Conservation (phyloP, 2,888 invertebrate species). For the Eugnorisma glareosa region DNA sequence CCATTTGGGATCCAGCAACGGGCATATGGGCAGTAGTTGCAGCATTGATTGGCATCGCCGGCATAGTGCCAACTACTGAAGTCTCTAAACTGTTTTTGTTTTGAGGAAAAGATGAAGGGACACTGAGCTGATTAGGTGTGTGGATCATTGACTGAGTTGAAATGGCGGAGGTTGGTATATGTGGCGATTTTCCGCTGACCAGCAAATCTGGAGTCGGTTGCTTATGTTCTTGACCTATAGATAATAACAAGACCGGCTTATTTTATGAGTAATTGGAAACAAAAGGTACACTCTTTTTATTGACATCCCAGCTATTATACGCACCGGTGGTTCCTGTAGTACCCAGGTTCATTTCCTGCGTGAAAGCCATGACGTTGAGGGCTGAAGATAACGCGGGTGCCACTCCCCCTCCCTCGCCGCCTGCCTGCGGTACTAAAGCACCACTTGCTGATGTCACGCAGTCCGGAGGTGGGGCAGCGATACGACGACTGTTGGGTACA, state of each 20-base stretch:
- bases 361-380: slow-evolving; percentile 95
- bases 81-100: slow-evolving; percentile 57
- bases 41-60: slow-evolving; percentile 22
- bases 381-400: slow-evolving; percentile 93
- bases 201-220: slow-evolving; percentile 84
- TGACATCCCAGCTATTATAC: not conserved
- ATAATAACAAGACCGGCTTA: slow-evolving; percentile 22
- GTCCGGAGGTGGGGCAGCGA: slow-evolving; percentile 83
- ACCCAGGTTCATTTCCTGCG: slow-evolving; percentile 92
- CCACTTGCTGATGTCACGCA: slow-evolving; percentile 55
- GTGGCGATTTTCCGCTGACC: slow-evolving; percentile 77
- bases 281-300: not conserved
- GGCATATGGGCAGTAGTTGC: slow-evolving; percentile 36
- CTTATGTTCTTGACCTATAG: slow-evolving; percentile 72
- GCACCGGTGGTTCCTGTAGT: slow-evolving; percentile 42
- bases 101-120: slow-evolving; percentile 58
- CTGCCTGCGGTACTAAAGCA: slow-evolving; percentile 67
- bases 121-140: slow-evolving; percentile 70
- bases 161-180: slow-evolving; percentile 51
- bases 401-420: slow-evolving; percentile 85
- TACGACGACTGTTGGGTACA: slow-evolving; percentile 67
- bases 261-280: not conserved
- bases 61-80: slow-evolving; percentile 28
- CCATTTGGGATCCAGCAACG: slow-evolving; percentile 17
- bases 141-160: slow-evolving; percentile 45